Evolutionary conservation across 2,113 vertebrate genomes (phyloP).

Genomic region (Aplodontia rufa): DNA sequence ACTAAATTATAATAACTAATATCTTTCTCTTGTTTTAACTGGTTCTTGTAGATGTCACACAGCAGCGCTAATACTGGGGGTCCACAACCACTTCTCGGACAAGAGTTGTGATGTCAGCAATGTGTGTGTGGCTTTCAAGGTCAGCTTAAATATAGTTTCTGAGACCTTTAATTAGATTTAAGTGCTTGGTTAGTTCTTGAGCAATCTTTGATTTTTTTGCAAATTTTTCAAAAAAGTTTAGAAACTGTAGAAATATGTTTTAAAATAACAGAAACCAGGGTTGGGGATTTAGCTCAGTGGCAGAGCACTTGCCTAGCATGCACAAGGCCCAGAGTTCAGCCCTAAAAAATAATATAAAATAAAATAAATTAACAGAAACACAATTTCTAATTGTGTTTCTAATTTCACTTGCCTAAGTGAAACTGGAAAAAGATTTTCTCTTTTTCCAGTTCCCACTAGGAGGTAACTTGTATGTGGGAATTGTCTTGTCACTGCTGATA

Average conservation of each 20-base stretch:
- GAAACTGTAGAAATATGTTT: not conserved
- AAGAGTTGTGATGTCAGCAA: not conserved
- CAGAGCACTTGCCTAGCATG: too few species aligned
- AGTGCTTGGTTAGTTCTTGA: not conserved
- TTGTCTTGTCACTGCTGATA: not conserved
- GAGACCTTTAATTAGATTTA: not conserved
- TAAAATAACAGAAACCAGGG: not conserved
- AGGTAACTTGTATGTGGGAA: too few species aligned
- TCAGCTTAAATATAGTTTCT: not conserved
- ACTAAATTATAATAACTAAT: not conserved
- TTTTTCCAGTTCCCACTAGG: not conserved
- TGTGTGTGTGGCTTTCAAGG: not conserved
- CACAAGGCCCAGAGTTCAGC: too few species aligned
- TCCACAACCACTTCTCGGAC: not conserved
- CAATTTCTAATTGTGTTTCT: too few species aligned
- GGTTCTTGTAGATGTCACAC: not conserved
- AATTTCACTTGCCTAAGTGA: not conserved
- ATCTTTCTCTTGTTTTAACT: not conserved
- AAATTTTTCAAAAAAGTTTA: not conserved
- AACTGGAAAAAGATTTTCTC: not conserved
- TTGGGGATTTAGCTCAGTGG: too few species aligned
- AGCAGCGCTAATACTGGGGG: fast-evolving
- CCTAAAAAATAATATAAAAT: too few species aligned
- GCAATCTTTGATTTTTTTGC: not conserved
- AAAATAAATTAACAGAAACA: not conserved